These are phyloP conservation scores for Menura novaehollandiae DNA, from an alignment of 2,113 vertebrate genomes.

Conservation along the genomic window DNA sequence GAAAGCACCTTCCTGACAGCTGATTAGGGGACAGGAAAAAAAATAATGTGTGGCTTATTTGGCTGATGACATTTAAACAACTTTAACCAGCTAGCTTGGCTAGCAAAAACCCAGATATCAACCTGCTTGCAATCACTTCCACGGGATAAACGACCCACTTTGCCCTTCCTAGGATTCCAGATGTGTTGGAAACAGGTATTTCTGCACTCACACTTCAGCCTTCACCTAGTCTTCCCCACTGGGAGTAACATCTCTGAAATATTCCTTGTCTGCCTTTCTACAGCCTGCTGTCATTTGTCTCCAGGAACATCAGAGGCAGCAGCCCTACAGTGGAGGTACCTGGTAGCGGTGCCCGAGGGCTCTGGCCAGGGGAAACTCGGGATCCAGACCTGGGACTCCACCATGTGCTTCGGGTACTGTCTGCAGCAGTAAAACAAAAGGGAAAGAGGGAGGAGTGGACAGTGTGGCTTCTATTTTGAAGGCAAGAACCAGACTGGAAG, in stretches of 20 bases:
- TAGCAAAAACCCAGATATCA: neutral
- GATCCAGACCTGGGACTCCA: accelerated
- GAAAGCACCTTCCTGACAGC: neutral
- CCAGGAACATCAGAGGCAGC: accelerated
- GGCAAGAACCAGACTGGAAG: neutral
- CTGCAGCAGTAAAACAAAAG: neutral
- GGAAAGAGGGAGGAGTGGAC: neutral
- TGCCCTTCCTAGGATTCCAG: neutral
- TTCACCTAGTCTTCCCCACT: neutral
- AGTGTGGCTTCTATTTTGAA: neutral
- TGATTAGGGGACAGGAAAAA: neutral
- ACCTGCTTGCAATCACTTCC: neutral
- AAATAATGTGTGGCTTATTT: neutral
- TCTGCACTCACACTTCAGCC: neutral
- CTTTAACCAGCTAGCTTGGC: neutral
- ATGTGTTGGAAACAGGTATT: neutral
- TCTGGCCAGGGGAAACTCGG: neutral
- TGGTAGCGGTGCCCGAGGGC: accelerated
- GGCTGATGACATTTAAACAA: neutral
- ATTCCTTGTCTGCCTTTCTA: neutral
- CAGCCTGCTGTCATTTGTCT: neutral
- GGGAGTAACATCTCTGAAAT: neutral
- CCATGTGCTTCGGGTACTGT: neutral
- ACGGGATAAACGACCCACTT: neutral
- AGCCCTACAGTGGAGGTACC: neutral